Conservation (phyloP, 2,113 vertebrate genomes). For the Pelusios castaneus region DNA sequence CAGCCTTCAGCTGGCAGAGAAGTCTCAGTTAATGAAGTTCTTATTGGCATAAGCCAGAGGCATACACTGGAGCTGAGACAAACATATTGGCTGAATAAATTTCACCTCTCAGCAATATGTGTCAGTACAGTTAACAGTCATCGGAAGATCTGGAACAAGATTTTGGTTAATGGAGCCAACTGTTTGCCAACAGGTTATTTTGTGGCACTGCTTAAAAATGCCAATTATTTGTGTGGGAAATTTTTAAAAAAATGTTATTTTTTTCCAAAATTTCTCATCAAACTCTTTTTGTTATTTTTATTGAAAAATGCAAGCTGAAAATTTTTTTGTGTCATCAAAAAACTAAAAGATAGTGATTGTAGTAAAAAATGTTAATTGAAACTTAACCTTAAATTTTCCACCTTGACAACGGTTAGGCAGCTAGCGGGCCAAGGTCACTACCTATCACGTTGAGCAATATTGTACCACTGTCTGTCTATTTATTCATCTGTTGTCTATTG, state of each 20-base stretch:
- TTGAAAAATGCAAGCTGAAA: neutral
- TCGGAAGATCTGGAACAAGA: neutral
- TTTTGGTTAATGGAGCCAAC: neutral
- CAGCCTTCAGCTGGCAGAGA: neutral
- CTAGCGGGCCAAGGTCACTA: neutral
- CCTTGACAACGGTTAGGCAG: neutral
- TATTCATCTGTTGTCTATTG: neutral
- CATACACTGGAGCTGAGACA: neutral
- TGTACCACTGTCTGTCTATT: neutral
- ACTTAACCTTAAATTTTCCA: neutral
- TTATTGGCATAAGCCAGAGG: neutral
- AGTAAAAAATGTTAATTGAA: neutral
- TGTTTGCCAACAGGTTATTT: rapidly evolving
- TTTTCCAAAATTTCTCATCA: neutral
- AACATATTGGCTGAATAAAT: neutral
- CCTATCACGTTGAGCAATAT: neutral
- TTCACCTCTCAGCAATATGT: neutral
- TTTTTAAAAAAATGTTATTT: neutral
- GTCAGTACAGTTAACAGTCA: neutral
- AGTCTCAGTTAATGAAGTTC: constrained; percentile 2
- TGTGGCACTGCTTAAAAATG: neutral
- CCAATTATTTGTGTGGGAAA: rapidly evolving
- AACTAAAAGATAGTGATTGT: neutral
- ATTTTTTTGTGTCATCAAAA: neutral
- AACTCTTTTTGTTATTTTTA: neutral